phyloP scores from a whole-genome alignment of 2,113 vertebrate species.

The Otus sunia region DNA sequence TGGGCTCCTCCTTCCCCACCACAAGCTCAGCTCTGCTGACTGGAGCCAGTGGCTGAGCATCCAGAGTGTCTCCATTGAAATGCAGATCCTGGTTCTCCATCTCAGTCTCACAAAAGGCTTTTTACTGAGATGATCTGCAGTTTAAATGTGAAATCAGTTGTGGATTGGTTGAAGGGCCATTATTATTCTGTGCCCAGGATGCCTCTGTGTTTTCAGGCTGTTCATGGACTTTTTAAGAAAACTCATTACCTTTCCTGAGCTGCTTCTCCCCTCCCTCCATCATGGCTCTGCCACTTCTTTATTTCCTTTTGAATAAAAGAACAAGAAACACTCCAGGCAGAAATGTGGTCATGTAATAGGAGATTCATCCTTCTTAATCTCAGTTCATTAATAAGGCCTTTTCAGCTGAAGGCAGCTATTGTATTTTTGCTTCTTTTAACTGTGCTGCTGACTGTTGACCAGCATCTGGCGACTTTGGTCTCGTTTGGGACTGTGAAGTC shows the following conservation, averaged over 20 bases:
- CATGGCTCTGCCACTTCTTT: not conserved
- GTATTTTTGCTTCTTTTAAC: not conserved
- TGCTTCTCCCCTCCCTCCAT: not conserved
- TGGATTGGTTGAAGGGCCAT: not conserved
- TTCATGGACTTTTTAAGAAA: not conserved
- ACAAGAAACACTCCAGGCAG: not conserved
- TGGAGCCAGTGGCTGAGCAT: not conserved
- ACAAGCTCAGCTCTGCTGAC: not conserved
- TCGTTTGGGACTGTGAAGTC: not conserved
- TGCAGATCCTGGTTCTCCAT: conserved; percentile 4
- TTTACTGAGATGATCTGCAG: conserved; percentile 12
- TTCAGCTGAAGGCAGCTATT: not conserved
- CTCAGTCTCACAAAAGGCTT: conserved; percentile 4
- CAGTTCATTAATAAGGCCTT: not conserved
- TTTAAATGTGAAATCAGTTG: conserved; percentile 33
- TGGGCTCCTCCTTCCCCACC: not conserved
- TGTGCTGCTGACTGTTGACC: not conserved
- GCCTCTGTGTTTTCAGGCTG: not conserved
- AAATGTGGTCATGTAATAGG: not conserved
- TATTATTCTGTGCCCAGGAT: not conserved
- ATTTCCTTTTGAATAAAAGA: conserved; percentile 7
- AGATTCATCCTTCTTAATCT: not conserved
- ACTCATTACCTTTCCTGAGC: not conserved
- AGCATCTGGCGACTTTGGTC: fast-evolving
- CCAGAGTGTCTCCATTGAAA: not conserved